These are phyloP conservation scores for Athalia cordata DNA, from an alignment of 2,888 invertebrate species.

Conservation along the genomic window DNA sequence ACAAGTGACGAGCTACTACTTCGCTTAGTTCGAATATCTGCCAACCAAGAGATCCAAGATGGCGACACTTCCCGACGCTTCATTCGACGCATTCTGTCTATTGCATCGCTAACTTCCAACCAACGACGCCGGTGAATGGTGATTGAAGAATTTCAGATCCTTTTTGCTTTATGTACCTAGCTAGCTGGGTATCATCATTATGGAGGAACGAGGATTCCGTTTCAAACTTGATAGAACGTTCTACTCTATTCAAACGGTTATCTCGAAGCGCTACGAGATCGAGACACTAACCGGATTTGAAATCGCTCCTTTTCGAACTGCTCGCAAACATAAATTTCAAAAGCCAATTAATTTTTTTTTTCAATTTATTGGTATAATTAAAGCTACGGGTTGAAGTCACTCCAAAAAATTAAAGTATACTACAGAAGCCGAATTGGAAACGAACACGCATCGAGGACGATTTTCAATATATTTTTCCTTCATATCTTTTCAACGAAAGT, in stretches of 20 bases:
- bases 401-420: no score
- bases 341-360: no score
- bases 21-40: slow-evolving; percentile 6
- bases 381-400: no score
- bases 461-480: no score
- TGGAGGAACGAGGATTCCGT: neutral
- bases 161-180: neutral
- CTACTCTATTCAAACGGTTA: neutral
- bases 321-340: no score
- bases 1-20: slow-evolving; percentile 61
- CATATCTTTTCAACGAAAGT: no score
- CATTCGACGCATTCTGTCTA: slow-evolving; percentile 27
- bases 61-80: slow-evolving; percentile 21
- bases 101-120: neutral
- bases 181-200: neutral
- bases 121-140: neutral
- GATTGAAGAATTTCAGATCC: neutral
- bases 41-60: neutral
- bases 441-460: no score
- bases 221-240: no score
- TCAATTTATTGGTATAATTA: no score
- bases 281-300: neutral
- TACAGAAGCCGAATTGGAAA: no score
- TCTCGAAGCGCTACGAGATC: slow-evolving; percentile 10
- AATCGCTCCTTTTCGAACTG: neutral